Percentiles rank a stretch among this genome's conserved stretches.
phyloP scores from a whole-genome alignment of 2,113 vertebrate species.

The Rhombomys opimus region DNA sequence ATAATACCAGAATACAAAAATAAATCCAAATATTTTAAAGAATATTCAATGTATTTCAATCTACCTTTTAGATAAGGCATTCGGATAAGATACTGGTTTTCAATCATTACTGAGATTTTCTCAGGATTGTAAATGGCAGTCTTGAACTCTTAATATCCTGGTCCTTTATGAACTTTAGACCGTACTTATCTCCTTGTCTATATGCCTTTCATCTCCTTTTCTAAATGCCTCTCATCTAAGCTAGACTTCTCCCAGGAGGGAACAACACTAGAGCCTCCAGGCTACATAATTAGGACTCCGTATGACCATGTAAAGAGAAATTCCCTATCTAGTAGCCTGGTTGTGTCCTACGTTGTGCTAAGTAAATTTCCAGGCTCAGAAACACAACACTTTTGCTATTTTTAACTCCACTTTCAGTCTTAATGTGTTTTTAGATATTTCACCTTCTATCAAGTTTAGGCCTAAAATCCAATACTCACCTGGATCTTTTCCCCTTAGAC shows the following conservation, averaged over 20 bases:
- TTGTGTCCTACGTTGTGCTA: accelerated
- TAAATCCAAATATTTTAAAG: background rate
- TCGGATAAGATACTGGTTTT: background rate
- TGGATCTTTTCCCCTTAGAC: background rate
- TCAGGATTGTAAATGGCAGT: background rate
- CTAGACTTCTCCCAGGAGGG: background rate
- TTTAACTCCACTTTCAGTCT: background rate
- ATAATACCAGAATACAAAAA: background rate
- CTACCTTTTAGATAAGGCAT: background rate
- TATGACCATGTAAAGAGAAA: background rate
- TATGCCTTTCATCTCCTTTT: background rate
- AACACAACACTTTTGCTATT: background rate
- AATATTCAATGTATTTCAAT: background rate
- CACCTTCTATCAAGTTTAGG: background rate
- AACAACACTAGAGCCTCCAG: background rate
- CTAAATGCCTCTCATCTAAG: background rate
- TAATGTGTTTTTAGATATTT: constrained; percentile 8
- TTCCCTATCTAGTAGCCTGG: background rate
- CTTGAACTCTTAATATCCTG: background rate
- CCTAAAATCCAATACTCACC: background rate
- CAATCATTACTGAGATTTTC: background rate
- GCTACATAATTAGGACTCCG: background rate
- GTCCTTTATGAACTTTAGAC: background rate
- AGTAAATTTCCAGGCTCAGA: background rate
- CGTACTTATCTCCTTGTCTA: background rate